phyloP scores from a whole-genome alignment of 2,888 invertebrate species.

The Blastobasis adustella region DNA sequence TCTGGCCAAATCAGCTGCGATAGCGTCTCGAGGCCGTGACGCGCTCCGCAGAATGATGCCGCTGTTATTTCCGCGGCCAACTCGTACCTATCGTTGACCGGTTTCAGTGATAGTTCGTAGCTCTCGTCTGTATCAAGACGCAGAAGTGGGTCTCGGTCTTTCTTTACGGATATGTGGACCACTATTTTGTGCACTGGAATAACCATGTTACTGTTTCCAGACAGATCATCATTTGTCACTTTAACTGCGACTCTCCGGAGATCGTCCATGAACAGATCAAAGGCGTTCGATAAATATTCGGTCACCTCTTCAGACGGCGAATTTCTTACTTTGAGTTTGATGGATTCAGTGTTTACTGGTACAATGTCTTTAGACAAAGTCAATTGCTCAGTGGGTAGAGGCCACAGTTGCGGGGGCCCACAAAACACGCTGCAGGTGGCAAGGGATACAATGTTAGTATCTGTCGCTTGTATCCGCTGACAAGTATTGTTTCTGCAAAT shows the following conservation, averaged over 20 bases:
- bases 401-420: conserved; percentile 82
- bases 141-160: conserved; percentile 71
- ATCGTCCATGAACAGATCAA: conserved; percentile 65
- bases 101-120: conserved; percentile 77
- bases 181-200: conserved; percentile 32
- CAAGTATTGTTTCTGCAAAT: conserved; percentile 81
- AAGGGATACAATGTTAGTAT: conserved; percentile 70
- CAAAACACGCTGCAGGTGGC: conserved; percentile 88
- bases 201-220: conserved; percentile 29
- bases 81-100: conserved; percentile 42
- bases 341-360: conserved; percentile 69
- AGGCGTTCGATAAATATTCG: conserved; percentile 65
- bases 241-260: conserved; percentile 57
- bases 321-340: conserved; percentile 56
- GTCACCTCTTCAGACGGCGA: conserved; percentile 50
- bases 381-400: conserved; percentile 83
- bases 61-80: conserved; percentile 78
- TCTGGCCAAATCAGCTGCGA: conserved; percentile 88
- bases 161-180: conserved; percentile 69
- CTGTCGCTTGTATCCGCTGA: conserved; percentile 69
- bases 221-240: conserved; percentile 26
- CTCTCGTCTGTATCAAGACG: conserved; percentile 83
- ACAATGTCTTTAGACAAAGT: conserved; percentile 78
- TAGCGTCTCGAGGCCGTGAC: conserved; percentile 85
- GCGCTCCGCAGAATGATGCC: conserved; percentile 83